Percentiles rank a stretch among this genome's conserved stretches.
Conservation (phyloP, 1,140 invertebrate genomes). For the Varroa destructor region DNA sequence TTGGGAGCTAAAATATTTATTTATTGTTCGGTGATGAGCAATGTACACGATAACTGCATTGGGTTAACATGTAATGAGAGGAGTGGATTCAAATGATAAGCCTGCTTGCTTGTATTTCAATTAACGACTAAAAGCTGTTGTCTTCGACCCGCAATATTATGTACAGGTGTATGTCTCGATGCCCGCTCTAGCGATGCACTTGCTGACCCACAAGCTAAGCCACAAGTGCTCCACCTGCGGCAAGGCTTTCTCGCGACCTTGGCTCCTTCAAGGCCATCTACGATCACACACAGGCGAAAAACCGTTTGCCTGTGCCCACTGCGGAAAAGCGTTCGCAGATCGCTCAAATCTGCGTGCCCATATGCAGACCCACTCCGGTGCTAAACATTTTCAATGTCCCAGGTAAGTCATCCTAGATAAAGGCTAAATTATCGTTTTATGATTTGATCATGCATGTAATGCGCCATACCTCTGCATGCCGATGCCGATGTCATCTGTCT, state of each 20-base stretch:
- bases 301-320: slow-evolving; percentile 94
- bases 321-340: slow-evolving; percentile 96
- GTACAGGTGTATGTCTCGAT: slow-evolving; percentile 74
- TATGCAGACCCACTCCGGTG: slow-evolving; percentile 94
- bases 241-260: slow-evolving; percentile 89
- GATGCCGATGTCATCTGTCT: too few species aligned
- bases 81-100: too few species aligned
- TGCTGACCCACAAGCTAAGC: slow-evolving; percentile 63
- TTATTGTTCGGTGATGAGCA: too few species aligned
- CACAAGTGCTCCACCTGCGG: slow-evolving; percentile 73
- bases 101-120: too few species aligned
- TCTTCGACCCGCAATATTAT: too few species aligned
- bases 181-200: slow-evolving; percentile 93
- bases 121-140: too few species aligned
- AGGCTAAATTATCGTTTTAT: too few species aligned
- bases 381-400: slow-evolving; percentile 87
- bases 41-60: too few species aligned
- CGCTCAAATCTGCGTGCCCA: slow-evolving; percentile 90
- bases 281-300: slow-evolving; percentile 96
- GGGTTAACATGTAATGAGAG: too few species aligned
- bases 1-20: too few species aligned
- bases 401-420: slow-evolving; percentile 38
- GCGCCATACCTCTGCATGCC: too few species aligned
- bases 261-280: slow-evolving; percentile 82
- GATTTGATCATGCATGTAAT: too few species aligned